Evolutionary conservation across 2,113 vertebrate genomes (phyloP), one percentile per base, ranked within the genome.

Genomic region (Arenaria interpres): DNA sequence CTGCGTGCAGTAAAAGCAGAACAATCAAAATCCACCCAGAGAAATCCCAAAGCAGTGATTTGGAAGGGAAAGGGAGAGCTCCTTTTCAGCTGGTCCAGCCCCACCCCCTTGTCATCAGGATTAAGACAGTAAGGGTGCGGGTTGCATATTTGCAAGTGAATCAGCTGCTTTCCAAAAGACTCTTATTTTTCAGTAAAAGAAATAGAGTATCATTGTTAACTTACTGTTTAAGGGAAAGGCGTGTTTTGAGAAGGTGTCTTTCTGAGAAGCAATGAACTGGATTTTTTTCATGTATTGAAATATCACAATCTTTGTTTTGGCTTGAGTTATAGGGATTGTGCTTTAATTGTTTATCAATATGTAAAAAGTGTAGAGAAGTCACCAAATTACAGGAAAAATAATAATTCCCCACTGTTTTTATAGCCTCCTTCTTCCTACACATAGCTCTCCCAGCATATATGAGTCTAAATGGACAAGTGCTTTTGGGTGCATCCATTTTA

Each of bases 111-210:
- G 97, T 97, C 96, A 88, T 46, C 39, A 80, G 9, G 85, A 97
- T 95, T 97, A 95, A 93, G 93, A 92, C 86, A 91, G 90, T 85
- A 54, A 94, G 95, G 96, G 93, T 93, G 68, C 41, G 32, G 45
- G 75, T 72, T 92, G 89, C 66, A 82, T 73, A 75, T 95, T 97
- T 98, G 81, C 69, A 96, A 98, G 50, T 95, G 92, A 96, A 97
- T 96, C 91, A 84, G 78, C 75, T 95, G 90, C 88, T 95, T 97
- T 96, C 88, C 11, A 4, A 95, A 95, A 93, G 90, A 89, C 53
- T 51, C 12, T 59, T 93, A 72, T 91, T 95, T 96, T 90, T 92
- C 63, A 74, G 59, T 46, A 73, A 74, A 19, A 23, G 60, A 66
- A 86, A 90, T 16, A 91, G 51, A 74, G 84, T 85, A 82, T 77